Evolutionary conservation across 2,888 invertebrate genomes (phyloP), one percentile per base, ranked within the genome.

Genomic region (Ctena decussata): DNA sequence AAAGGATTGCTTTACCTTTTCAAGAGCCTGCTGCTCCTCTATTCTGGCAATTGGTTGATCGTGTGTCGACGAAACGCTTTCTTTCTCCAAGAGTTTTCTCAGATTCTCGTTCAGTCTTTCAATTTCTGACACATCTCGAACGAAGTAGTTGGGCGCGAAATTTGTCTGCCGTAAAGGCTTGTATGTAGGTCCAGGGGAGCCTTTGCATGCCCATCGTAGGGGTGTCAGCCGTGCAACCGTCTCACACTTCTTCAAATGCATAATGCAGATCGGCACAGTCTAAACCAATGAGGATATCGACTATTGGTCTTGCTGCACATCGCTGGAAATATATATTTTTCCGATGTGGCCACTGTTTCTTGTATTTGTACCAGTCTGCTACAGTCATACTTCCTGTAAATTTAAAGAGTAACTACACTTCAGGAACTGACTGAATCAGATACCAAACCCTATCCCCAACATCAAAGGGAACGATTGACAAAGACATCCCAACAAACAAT

Each of bases 151-250:
- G 41, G 8, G 70, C 0, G 57, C 49, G 24, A 60, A 71, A 18
- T 75, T 57, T 37, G 69, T 69, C 69, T 69, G 69, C 8, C 11
- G 69, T 3, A 69, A 6, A 27, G 8, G 3, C 1, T 57, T 15
- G 21, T n/a, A 11, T 18, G n/a, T 49, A 21, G 30, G 15, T 41
- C 69, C 24, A 1, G 70, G 35, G 15, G 41, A 46, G 12, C 82
- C 84, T 30, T 80, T 79, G 57, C 84, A 84, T 24, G 84, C 87
- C 87, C 86, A 90, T 24, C 86, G 83, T 21, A 90, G 46, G 18
- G 84, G 87, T 0, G 86, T 90, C 2, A 86, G 77, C 15, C 82
- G 46, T 3, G 86, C 86, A 0, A 87, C 39, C 27, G 87, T 87
- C 37, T 88, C 83, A n/a, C 81, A 87, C 46, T 75, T 89, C 87